Conservation (phyloP, 2,113 vertebrate species). For the Egretta garzetta region DNA sequence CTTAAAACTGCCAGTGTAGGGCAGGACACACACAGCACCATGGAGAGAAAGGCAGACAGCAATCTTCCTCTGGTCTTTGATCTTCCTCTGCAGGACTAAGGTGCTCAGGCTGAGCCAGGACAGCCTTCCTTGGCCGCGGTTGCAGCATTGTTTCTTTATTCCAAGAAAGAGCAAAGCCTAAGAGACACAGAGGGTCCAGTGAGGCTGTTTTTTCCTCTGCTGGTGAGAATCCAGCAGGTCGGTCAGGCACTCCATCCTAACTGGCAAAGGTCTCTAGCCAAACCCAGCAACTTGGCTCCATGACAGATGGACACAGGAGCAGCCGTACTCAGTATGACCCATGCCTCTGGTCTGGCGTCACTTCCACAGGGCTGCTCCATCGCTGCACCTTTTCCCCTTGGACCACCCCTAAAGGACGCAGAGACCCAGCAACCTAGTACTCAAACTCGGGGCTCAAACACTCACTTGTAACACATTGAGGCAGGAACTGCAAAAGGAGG, state of each 20-base stretch:
- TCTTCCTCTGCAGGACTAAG: not conserved
- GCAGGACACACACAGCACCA: fast-evolving
- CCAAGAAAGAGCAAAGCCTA: not conserved
- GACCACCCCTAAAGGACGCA: not conserved
- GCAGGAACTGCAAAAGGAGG: not conserved
- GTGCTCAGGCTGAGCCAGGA: not conserved
- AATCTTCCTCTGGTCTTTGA: not conserved
- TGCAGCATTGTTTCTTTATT: not conserved
- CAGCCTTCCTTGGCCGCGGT: not conserved
- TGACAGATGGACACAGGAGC: not conserved
- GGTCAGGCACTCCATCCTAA: not conserved
- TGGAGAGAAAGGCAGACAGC: not conserved
- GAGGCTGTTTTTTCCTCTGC: not conserved
- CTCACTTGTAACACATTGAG: not conserved
- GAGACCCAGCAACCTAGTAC: not conserved
- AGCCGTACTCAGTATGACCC: not conserved
- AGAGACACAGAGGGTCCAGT: fast-evolving
- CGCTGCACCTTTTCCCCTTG: not conserved
- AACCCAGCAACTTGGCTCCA: not conserved
- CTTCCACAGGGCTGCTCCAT: not conserved
- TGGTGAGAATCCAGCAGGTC: not conserved
- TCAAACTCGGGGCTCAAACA: not conserved
- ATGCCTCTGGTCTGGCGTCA: not conserved
- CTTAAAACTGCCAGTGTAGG: not conserved
- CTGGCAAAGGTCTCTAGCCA: not conserved